Evolutionary conservation across 2,888 invertebrate species (phyloP).

Genomic region (Nezara viridula): DNA sequence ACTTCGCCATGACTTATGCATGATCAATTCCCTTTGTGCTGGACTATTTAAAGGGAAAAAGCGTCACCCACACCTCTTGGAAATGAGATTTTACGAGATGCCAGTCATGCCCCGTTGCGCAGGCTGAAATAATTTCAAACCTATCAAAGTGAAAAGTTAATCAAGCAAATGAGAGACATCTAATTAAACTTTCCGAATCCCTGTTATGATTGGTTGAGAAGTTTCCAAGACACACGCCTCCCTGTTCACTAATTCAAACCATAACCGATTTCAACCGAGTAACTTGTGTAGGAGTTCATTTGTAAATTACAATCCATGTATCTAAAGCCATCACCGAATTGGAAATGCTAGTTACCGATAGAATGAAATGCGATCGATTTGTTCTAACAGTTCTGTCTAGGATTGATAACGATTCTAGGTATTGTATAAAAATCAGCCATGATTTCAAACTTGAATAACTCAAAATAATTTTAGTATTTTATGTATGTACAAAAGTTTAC

Average conservation of each 20-base stretch:
- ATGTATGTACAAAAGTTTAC: no score
- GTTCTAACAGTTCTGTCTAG: background rate
- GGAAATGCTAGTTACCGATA: background rate
- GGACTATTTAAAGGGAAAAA: background rate
- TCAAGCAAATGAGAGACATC: constrained; percentile 53
- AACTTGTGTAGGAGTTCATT: constrained; percentile 18
- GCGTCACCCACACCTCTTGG: background rate
- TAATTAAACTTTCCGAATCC: constrained; percentile 57
- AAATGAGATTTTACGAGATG: constrained; percentile 39
- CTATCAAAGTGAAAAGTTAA: constrained; percentile 50
- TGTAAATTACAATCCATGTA: background rate
- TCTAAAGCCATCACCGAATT: background rate
- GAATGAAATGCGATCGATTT: background rate
- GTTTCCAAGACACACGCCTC: constrained; percentile 49
- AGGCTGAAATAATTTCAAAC: constrained; percentile 48
- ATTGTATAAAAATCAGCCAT: background rate
- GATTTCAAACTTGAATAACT: background rate
- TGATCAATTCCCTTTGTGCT: background rate
- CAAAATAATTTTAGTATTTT: no score
- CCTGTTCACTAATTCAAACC: constrained; percentile 5
- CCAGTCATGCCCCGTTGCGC: background rate
- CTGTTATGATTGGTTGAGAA: constrained; percentile 54
- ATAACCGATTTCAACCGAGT: background rate
- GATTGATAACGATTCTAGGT: background rate
- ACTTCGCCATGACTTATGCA: background rate